Evolutionary conservation across 2,797 vertebrate species (phyloP), one percentile per base, ranked within the genome.

Genomic region (Xerus rutilus): DNA sequence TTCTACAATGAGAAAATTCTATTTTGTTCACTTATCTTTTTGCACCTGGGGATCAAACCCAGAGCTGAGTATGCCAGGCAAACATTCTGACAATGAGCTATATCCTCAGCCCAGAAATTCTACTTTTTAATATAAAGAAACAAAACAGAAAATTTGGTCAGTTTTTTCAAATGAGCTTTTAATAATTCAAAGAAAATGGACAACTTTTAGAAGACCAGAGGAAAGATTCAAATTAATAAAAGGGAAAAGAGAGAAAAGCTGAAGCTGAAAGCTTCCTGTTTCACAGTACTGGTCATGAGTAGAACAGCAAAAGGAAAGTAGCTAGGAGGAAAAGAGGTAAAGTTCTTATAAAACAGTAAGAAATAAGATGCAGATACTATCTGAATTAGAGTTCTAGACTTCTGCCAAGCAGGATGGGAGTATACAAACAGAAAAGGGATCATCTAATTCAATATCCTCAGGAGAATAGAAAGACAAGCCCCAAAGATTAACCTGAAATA

Each of bases 161-260:
- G 0, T 67, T 39, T 20, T 84, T n/a, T 79, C 39, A 69, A 89
- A 62, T 20, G 59, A 83, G 64, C 13, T 32, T 49, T 72, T 89
- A 77, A 54, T 49, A 96, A 43, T 15, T 49, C 54, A 91, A 92
- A 92, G 72, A 92, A 92, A 86, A 89, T 25, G 69, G 17, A 28
- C 57, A 45, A 45, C 39, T 32, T 32, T 25, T 54, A n/a, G 84
- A 93, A 91, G 39, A 43, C 20, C 14, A 57, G 9, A 7, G 35
- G 39, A 84, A 54, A 78, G n/a, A 78, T 7, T 49, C 35, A 91
- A 72, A 85, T 23, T 14, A 35, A 5, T 49, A 65, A 77, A 77
- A 73, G 21, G 3, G 2, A 74, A 67, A 79, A 54, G 7, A 86
- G 89, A 69, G 5, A 32, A 76, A 91, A 4, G 32, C 65, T 28